A percentile compares a stretch with the other conserved stretches of the same genome.
phyloP scores from a whole-genome alignment of 2,113 vertebrate genomes.

The Acanthisitta chloris region DNA sequence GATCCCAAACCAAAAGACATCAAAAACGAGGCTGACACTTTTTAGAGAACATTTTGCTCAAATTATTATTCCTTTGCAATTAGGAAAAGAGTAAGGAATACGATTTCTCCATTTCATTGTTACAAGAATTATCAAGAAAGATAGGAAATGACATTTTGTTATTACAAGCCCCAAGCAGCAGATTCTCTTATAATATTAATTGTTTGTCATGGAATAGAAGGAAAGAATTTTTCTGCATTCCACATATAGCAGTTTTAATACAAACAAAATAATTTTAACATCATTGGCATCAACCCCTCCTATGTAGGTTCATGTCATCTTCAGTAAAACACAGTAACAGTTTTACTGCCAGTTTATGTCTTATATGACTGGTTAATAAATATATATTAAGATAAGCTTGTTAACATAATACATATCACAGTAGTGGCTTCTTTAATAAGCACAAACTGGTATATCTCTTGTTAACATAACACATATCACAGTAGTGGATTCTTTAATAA shows the following conservation, averaged over 20 bases:
- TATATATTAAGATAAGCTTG: background rate
- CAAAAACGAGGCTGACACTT: background rate
- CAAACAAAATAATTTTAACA: conserved; percentile 17
- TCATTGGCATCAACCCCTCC: background rate
- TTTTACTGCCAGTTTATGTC: background rate
- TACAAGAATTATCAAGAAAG: background rate
- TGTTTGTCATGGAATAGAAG: background rate
- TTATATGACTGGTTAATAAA: background rate
- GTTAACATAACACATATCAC: background rate
- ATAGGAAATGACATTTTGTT: background rate
- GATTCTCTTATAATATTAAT: background rate
- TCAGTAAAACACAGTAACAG: background rate
- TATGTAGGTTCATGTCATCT: background rate
- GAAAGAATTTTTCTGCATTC: background rate
- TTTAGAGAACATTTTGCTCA: background rate
- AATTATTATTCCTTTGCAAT: background rate
- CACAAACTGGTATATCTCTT: background rate
- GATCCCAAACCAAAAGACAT: background rate
- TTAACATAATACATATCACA: background rate
- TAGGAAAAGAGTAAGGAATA: background rate
- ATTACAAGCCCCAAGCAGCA: background rate
- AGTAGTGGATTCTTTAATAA: background rate
- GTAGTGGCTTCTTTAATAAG: background rate
- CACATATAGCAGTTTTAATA: background rate
- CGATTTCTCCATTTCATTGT: background rate